Percentiles rank a stretch among this genome's conserved stretches.
Conservation (phyloP, 2,113 vertebrate genomes). For the Cochlearius cochlearius region DNA sequence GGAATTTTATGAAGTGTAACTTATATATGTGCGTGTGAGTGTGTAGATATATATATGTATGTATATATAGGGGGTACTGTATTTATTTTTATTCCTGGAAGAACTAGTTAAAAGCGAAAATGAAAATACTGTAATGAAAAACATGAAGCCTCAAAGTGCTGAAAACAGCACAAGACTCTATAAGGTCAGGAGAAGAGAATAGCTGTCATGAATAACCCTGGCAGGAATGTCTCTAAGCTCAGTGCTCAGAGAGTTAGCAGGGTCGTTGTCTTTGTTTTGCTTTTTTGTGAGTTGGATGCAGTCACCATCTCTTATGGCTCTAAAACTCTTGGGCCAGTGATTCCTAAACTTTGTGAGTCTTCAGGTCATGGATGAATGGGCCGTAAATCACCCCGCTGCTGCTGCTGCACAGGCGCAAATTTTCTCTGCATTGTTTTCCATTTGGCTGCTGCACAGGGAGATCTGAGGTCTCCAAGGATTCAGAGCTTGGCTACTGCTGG, state of each 20-base stretch:
- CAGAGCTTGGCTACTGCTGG: not conserved
- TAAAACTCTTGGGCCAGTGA: not conserved
- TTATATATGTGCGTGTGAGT: not conserved
- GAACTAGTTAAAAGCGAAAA: not conserved
- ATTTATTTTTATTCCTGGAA: slow-evolving; percentile 5
- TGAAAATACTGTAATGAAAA: not conserved
- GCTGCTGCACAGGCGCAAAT: not conserved
- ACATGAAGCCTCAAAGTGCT: not conserved
- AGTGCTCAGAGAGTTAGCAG: not conserved
- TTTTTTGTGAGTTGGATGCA: not conserved
- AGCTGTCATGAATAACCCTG: not conserved
- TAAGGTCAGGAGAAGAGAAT: not conserved
- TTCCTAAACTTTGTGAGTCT: not conserved
- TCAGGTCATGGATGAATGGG: not conserved
- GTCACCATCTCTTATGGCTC: not conserved
- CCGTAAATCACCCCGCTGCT: not conserved
- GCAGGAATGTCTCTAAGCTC: not conserved
- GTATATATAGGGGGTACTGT: not conserved
- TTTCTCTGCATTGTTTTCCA: not conserved
- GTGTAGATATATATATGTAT: not conserved
- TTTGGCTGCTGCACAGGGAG: too few relatives aligned
- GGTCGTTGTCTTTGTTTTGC: not conserved
- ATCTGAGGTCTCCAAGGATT: not conserved
- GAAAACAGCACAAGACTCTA: not conserved
- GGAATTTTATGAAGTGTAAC: slow-evolving; percentile 51